A percentile compares a stretch with the other conserved stretches of the same genome.
Evolutionary conservation across 2,113 vertebrate species (phyloP).

Genomic region (Gavia stellata): DNA sequence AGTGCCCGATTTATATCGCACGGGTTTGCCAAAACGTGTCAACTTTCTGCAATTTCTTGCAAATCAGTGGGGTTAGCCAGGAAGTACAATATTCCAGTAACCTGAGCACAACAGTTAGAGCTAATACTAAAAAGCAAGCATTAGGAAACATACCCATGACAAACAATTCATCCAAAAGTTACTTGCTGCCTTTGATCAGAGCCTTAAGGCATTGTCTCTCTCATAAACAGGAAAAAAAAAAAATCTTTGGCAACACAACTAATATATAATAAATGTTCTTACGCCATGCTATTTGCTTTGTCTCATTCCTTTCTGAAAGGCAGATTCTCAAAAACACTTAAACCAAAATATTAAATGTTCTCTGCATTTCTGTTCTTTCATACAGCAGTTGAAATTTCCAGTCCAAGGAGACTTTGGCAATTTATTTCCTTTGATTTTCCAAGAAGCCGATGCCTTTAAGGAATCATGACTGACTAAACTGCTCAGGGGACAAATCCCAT

Average conservation of each 20-base stretch:
- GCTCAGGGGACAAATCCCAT: not conserved
- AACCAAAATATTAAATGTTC: not conserved
- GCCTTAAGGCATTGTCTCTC: not conserved
- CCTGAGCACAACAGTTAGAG: not conserved
- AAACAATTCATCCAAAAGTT: not conserved
- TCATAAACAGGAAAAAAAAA: not conserved
- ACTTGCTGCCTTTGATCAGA: not conserved
- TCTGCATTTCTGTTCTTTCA: not conserved
- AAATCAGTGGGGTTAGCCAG: not conserved
- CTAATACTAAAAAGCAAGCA: not conserved
- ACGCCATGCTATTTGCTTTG: not conserved
- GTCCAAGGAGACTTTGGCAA: not conserved
- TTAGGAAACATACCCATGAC: not conserved
- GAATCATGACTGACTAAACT: not conserved
- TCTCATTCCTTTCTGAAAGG: not conserved
- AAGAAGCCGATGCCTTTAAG: not conserved
- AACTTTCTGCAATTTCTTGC: not conserved
- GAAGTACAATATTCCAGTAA: not conserved
- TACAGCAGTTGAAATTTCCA: not conserved
- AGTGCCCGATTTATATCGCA: not conserved
- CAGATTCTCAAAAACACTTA: not conserved
- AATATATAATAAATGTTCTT: not conserved
- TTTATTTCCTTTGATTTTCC: not conserved
- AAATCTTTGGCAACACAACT: not conserved
- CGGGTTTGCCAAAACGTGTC: constrained; percentile 9